Percentiles rank a stretch among this genome's conserved stretches.
Evolutionary conservation across 1,140 invertebrate genomes (phyloP).

Genomic region (Paramacrobiotus metropolitanus): DNA sequence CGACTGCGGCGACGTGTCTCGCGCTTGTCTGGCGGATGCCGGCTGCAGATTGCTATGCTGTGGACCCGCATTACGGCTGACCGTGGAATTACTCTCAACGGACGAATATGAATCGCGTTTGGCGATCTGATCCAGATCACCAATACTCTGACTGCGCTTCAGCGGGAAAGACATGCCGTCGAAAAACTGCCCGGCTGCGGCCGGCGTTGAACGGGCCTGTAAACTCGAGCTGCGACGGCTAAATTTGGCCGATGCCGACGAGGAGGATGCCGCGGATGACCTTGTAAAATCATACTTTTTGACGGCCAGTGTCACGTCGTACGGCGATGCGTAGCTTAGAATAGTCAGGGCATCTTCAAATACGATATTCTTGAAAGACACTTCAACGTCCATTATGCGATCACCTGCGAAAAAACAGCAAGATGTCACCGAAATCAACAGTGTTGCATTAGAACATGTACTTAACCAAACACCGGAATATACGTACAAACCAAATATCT

Average conservation of each 20-base stretch:
- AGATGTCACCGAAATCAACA: no score
- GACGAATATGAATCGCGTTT: neutral
- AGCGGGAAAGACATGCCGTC: neutral
- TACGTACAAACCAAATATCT: no score
- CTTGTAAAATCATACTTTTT: slow-evolving; percentile 20
- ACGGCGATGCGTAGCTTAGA: slow-evolving; percentile 68
- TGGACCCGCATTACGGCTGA: no score
- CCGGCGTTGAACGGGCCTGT: neutral
- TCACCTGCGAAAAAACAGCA: slow-evolving; percentile 45
- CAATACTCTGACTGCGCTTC: slow-evolving; percentile 3
- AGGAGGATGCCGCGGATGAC: neutral
- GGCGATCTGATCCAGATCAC: neutral
- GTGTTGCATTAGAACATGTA: no score
- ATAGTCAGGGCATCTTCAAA: slow-evolving; percentile 70
- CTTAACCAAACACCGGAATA: no score
- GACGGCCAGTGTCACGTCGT: slow-evolving; percentile 49
- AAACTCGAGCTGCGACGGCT: neutral
- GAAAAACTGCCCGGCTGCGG: neutral
- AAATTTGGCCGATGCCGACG: neutral
- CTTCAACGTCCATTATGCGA: slow-evolving; percentile 54
- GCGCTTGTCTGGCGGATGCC: no score
- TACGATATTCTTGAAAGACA: slow-evolving; percentile 62
- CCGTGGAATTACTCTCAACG: no score
- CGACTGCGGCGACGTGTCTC: no score
- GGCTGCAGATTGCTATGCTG: no score